These are phyloP conservation scores for Lepus timidus DNA, from an alignment of 2,113 vertebrate genomes.

Conservation along the genomic window DNA sequence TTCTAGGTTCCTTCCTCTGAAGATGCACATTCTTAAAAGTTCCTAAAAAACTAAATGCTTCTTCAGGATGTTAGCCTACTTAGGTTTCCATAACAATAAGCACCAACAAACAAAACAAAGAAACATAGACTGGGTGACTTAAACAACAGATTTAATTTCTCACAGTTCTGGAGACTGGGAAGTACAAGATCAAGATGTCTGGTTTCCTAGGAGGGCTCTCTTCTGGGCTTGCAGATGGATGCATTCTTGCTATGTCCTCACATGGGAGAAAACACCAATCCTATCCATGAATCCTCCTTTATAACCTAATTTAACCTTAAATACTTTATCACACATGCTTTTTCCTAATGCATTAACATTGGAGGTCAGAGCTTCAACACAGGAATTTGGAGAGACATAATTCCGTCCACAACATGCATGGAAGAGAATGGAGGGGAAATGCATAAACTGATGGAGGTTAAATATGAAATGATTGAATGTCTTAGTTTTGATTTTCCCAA, in stretches of 20 bases:
- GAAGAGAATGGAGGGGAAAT: background rate
- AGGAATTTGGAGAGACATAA: background rate
- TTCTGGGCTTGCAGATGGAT: background rate
- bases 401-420: background rate
- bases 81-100: background rate
- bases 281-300: background rate
- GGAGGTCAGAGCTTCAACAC: background rate
- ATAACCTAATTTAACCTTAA: background rate
- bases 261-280: background rate
- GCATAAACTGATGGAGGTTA: background rate
- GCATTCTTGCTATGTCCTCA: background rate
- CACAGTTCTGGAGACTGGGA: background rate
- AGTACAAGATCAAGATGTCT: background rate
- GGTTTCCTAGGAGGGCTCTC: background rate
- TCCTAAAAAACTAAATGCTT: background rate
- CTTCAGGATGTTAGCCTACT: background rate
- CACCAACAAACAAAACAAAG: background rate
- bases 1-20: background rate
- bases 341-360: background rate
- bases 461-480: background rate
- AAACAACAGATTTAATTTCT: background rate
- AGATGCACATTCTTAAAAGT: background rate
- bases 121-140: background rate
- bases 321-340: background rate
- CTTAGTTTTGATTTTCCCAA: background rate